phyloP scores from a whole-genome alignment of 2,888 invertebrate species.

The Sepiola atlantica region DNA sequence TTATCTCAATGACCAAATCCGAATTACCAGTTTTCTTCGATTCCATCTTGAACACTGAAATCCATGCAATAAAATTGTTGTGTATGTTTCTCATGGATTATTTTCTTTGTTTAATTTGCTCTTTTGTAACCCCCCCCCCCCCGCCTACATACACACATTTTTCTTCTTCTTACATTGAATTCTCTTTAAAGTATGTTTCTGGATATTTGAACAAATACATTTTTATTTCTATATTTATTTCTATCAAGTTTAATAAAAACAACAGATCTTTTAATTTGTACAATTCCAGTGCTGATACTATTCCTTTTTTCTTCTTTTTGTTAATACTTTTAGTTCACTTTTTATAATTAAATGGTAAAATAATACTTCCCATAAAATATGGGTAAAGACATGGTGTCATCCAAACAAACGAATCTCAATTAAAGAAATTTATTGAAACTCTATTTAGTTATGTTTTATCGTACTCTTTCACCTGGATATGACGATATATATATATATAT shows the following conservation, averaged over 20 bases:
- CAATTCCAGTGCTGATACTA: not conserved
- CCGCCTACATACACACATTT: not conserved
- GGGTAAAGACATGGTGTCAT: no score
- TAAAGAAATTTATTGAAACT: no score
- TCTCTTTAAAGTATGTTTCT: not conserved
- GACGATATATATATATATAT: no score
- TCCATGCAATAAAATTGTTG: not conserved
- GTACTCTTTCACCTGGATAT: no score
- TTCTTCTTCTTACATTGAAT: not conserved
- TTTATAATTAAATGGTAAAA: no score
- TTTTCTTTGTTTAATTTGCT: not conserved
- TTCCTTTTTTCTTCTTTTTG: not conserved
- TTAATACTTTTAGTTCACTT: not conserved
- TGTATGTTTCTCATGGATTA: not conserved
- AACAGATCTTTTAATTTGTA: not conserved
- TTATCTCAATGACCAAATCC: not conserved
- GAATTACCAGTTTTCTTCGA: conserved; percentile 12
- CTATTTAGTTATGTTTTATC: no score
- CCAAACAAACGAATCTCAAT: no score
- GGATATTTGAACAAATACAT: not conserved
- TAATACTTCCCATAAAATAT: no score
- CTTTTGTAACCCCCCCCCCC: not conserved
- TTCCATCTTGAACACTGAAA: not conserved
- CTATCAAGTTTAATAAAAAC: not conserved
- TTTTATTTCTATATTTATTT: not conserved